Conservation (phyloP, 2,888 invertebrate genomes). For the Amphipoea lucens region DNA sequence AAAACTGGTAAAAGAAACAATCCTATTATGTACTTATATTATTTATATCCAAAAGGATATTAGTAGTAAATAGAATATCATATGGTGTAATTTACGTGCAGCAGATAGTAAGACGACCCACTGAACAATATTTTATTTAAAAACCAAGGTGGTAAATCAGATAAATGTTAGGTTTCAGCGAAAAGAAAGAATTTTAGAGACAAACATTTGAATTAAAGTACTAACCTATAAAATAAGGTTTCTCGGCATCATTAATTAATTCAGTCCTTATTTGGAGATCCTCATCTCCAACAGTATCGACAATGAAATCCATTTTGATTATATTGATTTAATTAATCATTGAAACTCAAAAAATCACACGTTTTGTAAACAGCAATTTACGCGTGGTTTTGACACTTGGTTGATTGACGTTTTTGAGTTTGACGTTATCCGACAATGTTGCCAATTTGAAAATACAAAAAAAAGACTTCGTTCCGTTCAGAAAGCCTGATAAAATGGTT, state of each 20-base stretch:
- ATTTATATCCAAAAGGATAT: neutral
- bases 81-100: too few relatives aligned
- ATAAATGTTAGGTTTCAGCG: neutral
- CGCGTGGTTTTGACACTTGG: conserved; percentile 60
- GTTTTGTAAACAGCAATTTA: conserved; percentile 38
- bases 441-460: neutral
- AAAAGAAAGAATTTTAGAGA: neutral
- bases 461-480: conserved; percentile 25
- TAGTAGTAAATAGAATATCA: neutral
- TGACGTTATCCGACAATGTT: conserved; percentile 5
- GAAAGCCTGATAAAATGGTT: conserved; percentile 12
- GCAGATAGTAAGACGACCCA: too few relatives aligned
- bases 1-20: neutral
- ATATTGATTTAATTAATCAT: conserved; percentile 9
- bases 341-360: conserved; percentile 26
- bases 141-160: neutral
- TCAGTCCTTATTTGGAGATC: conserved; percentile 82
- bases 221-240: conserved; percentile 85
- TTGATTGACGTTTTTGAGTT: conserved; percentile 13
- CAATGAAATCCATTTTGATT: conserved; percentile 89
- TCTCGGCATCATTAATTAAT: conserved; percentile 77
- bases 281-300: conserved; percentile 89
- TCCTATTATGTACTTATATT: neutral
- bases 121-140: neutral
- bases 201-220: conserved; percentile 31